Conservation (phyloP, 92 coral and sea anemone genomes). For the Phenganax marumi region DNA sequence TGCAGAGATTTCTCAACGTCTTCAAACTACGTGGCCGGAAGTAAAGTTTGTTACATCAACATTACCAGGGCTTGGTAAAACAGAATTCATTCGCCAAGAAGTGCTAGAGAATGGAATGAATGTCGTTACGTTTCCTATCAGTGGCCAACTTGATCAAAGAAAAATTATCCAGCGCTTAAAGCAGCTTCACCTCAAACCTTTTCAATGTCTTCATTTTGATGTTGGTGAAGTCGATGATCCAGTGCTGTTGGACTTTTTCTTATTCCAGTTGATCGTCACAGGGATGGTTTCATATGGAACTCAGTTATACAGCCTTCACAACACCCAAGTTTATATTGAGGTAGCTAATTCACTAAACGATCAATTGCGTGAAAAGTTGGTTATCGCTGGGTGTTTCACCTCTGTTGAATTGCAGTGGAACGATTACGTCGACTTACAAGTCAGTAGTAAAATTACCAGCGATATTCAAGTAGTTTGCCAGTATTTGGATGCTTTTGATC, state of each 20-base stretch:
- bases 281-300: conserved; percentile 86
- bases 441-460: conserved; percentile 67
- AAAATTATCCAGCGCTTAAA: conserved; percentile 64
- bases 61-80: conserved; percentile 81
- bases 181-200: conserved; percentile 51
- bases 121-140: conserved; percentile 66
- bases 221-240: conserved; percentile 74
- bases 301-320: conserved; percentile 61
- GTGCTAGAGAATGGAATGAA: conserved; percentile 55
- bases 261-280: conserved; percentile 70
- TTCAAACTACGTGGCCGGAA: conserved; percentile 46
- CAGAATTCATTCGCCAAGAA: conserved; percentile 60
- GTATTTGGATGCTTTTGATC: conserved; percentile 65
- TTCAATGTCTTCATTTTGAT: conserved; percentile 67
- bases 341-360: conserved; percentile 73
- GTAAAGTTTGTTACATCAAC: conserved; percentile 71
- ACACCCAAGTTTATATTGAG: conserved; percentile 62
- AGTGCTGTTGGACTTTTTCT: conserved; percentile 63
- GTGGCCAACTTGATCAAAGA: conserved; percentile 75
- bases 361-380: conserved; percentile 63
- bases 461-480: conserved; percentile 74
- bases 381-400: conserved; percentile 62
- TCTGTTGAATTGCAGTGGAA: conserved; percentile 49
- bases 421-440: conserved; percentile 52
- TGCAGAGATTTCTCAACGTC: conserved; percentile 34